A percentile compares a stretch with the other conserved stretches of the same genome.
These are phyloP conservation scores for Ibycter americanus DNA, from an alignment of 2,797 vertebrate species.

Conservation along the genomic window DNA sequence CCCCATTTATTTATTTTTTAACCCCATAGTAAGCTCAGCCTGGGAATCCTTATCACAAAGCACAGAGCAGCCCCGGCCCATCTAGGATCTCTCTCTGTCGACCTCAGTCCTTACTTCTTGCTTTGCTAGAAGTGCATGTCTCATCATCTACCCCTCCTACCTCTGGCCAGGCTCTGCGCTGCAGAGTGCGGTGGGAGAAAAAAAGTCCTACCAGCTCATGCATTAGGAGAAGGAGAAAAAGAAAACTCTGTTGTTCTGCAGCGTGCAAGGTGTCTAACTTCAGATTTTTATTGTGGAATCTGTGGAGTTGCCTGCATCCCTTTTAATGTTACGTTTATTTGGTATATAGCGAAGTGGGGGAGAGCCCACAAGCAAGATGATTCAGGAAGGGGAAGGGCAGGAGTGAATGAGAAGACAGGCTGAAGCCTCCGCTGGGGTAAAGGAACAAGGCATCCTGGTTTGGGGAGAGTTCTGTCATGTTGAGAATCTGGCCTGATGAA, in stretches of 20 bases:
- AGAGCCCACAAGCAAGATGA: not conserved
- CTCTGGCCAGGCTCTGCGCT: not conserved
- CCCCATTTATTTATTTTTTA: not conserved
- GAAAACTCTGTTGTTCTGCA: rapidly evolving
- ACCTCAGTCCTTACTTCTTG: not conserved
- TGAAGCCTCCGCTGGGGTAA: not conserved
- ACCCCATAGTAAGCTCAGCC: not conserved
- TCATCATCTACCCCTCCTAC: not conserved
- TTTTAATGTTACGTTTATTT: not conserved
- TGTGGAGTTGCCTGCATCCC: not conserved
- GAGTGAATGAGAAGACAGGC: not conserved
- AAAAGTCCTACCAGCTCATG: no score
- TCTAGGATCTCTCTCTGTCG: not conserved
- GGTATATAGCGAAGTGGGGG: not conserved
- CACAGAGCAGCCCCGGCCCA: not conserved
- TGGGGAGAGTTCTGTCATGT: not conserved
- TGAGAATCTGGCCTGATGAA: not conserved
- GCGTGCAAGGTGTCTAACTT: rapidly evolving
- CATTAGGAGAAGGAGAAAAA: not conserved
- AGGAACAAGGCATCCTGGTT: not conserved
- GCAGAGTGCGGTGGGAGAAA: rapidly evolving
- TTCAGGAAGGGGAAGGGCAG: not conserved
- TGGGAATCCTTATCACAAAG: not conserved
- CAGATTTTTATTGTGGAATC: rapidly evolving
- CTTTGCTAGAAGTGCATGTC: not conserved